phyloP scores from a whole-genome alignment of 2,797 vertebrate species.

The Periparus ater region DNA sequence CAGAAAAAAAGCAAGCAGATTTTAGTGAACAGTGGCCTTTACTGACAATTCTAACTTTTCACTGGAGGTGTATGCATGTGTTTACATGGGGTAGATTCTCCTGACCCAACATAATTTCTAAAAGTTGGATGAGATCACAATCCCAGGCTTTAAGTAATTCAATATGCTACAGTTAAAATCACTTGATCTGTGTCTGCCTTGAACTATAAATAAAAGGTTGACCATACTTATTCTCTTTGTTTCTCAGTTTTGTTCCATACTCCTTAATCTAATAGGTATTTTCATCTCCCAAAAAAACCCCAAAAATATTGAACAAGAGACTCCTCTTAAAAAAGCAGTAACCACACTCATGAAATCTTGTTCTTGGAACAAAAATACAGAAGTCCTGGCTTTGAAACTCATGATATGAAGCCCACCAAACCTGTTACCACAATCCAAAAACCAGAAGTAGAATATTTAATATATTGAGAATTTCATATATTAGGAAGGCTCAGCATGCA shows the following conservation, averaged over 20 bases:
- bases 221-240: background rate
- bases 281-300: background rate
- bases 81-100: background rate
- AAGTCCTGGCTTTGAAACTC: background rate
- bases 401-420: background rate
- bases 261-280: background rate
- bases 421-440: background rate
- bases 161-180: slow-evolving; percentile 10
- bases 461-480: background rate
- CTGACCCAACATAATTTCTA: background rate
- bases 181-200: background rate
- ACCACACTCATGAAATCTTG: background rate
- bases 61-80: background rate
- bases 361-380: background rate
- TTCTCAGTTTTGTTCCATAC: background rate
- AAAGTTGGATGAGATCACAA: slow-evolving; percentile 21
- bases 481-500: background rate
- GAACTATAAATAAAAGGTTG: slow-evolving; percentile 4
- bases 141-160: slow-evolving; percentile 25
- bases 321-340: background rate
- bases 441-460: background rate
- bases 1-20: background rate
- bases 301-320: background rate
- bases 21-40: background rate
- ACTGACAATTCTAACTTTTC: background rate